Conservation (phyloP, 2,797 vertebrate genomes). For the Tympanoctomys barrerae region DNA sequence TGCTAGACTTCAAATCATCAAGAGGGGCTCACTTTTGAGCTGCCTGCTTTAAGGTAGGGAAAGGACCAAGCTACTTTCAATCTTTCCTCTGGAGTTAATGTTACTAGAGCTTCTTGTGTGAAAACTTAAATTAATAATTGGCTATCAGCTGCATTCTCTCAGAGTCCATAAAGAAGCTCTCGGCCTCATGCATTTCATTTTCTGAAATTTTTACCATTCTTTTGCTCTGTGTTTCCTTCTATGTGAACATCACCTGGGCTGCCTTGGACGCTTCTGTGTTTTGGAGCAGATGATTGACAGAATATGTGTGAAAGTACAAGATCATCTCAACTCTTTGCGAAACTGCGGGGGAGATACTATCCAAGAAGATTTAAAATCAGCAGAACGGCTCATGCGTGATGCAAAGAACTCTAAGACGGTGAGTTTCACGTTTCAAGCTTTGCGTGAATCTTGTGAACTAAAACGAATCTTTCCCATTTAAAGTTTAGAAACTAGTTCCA, state of each 20-base stretch:
- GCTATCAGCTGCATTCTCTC: not conserved
- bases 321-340: slow-evolving; percentile 97
- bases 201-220: not conserved
- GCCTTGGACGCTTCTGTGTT: slow-evolving; percentile 2
- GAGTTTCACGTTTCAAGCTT: slow-evolving; percentile 73
- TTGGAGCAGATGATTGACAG: slow-evolving; percentile 96
- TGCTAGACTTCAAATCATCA: not conserved
- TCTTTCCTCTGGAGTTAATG: not conserved
- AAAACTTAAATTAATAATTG: not conserved
- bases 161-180: not conserved
- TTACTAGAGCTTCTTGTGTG: not conserved
- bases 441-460: accelerated
- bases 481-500: not conserved
- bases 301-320: slow-evolving; percentile 99
- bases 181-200: not conserved
- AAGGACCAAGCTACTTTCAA: not conserved
- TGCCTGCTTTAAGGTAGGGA: not conserved
- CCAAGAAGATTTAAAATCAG: slow-evolving; percentile 94
- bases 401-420: slow-evolving; percentile 99
- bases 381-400: slow-evolving; percentile 96
- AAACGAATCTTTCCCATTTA: not conserved
- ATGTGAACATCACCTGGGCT: not conserved
- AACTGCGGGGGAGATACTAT: slow-evolving; percentile 93
- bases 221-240: not conserved
- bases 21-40: not conserved